These are phyloP conservation scores for Chaenogobius annularis DNA, from an alignment of 2,113 vertebrate species.

Conservation along the genomic window DNA sequence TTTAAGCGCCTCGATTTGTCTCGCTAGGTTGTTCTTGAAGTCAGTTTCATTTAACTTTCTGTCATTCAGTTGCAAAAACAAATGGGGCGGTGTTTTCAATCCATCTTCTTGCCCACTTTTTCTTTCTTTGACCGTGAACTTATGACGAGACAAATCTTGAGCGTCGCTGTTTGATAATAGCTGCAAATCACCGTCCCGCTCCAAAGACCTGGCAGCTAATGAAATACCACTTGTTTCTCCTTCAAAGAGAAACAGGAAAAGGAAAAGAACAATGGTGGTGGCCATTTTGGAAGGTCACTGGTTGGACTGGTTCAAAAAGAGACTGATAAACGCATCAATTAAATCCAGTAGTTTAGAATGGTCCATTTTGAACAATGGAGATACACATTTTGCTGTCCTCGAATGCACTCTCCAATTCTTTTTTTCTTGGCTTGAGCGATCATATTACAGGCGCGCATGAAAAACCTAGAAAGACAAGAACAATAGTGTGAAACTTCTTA, in stretches of 20 bases:
- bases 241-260: conserved; percentile 45
- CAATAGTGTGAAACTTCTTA: conserved; percentile 36
- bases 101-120: conserved; percentile 2
- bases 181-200: conserved; percentile 25
- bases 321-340: conserved; percentile 2
- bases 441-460: conserved; percentile 17
- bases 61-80: conserved; percentile 17
- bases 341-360: conserved; percentile 7
- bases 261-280: conserved; percentile 39
- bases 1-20: conserved; percentile 4
- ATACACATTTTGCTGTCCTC: conserved; percentile 9
- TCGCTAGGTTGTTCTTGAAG: conserved; percentile 6
- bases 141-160: conserved; percentile 28
- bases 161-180: conserved; percentile 18
- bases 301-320: conserved; percentile 23
- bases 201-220: conserved; percentile 17
- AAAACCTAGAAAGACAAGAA: conserved; percentile 53
- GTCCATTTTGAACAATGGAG: conserved; percentile 16
- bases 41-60: conserved; percentile 21
- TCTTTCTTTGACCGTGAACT: conserved; percentile 16
- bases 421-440: conserved; percentile 12
- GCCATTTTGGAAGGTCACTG: conserved; percentile 38
- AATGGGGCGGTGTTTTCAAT: conserved; percentile 7
- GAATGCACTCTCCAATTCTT: conserved; percentile 21
- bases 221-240: conserved; percentile 30